Evolutionary conservation across 2,113 vertebrate species (phyloP).

Genomic region (Chinchilla lanigera): DNA sequence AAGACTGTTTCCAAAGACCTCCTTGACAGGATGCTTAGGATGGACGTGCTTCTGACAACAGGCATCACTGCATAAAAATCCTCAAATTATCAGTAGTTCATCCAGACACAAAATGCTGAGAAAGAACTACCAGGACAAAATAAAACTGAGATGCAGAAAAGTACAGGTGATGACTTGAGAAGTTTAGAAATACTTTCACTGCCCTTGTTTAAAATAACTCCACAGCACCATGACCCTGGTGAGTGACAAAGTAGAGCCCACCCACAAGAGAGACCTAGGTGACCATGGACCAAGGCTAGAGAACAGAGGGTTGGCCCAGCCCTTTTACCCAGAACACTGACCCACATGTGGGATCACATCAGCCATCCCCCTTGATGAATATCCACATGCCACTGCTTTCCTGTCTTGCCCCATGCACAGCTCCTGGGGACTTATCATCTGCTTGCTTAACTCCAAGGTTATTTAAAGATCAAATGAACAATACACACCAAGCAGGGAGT

Average conservation of each 20-base stretch:
- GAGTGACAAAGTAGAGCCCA: rapidly evolving
- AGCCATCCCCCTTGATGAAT: rapidly evolving
- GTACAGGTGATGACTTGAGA: not conserved
- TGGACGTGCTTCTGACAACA: not conserved
- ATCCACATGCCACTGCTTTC: not conserved
- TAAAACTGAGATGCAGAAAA: not conserved
- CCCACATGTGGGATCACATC: not conserved
- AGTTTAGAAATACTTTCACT: not conserved
- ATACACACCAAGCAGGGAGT: rapidly evolving
- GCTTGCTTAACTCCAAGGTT: rapidly evolving
- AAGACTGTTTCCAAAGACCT: not conserved
- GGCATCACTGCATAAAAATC: rapidly evolving
- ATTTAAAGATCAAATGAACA: not conserved
- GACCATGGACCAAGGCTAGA: no score
- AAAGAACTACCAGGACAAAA: not conserved
- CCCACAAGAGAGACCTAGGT: rapidly evolving
- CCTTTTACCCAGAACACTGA: not conserved
- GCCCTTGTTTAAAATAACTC: no score
- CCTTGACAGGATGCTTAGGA: rapidly evolving
- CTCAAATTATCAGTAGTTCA: no score
- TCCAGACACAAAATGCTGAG: no score
- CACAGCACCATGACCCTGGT: rapidly evolving
- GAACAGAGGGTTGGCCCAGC: rapidly evolving
- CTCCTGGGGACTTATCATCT: rapidly evolving
- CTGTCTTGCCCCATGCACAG: rapidly evolving